Evolutionary conservation across 2,797 vertebrate genomes (phyloP).

Genomic region (Myotis daubentonii): DNA sequence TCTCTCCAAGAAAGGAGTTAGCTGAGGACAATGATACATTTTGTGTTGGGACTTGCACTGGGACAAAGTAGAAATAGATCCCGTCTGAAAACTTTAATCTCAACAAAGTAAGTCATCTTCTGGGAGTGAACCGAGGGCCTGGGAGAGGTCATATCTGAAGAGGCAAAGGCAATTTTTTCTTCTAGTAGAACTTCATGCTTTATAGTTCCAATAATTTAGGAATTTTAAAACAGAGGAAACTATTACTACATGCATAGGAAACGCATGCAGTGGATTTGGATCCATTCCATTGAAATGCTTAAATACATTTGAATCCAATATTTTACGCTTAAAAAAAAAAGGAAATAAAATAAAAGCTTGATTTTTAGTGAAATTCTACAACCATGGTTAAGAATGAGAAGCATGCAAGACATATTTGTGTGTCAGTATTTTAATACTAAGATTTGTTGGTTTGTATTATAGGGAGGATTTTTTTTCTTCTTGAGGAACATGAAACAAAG

Average conservation of each 20-base stretch:
- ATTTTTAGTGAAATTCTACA: constrained; percentile 28
- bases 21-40: constrained; percentile 49
- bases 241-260: constrained; percentile 1
- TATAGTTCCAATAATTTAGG: constrained; percentile 57
- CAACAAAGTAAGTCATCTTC: constrained; percentile 63
- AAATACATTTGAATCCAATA: background rate
- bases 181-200: constrained; percentile 22
- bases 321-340: background rate
- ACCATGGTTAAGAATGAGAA: background rate
- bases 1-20: background rate
- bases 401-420: background rate
- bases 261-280: background rate
- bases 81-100: constrained; percentile 61
- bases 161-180: constrained; percentile 47
- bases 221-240: constrained; percentile 44
- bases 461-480: background rate
- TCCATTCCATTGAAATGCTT: background rate
- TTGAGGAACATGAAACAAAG: background rate
- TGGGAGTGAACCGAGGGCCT: constrained; percentile 18
- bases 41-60: background rate
- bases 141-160: constrained; percentile 41
- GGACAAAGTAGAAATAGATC: constrained; percentile 54
- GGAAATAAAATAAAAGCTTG: background rate
- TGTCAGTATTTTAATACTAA: background rate
- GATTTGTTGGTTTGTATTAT: background rate